Conservation (phyloP, 2,797 vertebrate genomes). For the Acanthornis magna region DNA sequence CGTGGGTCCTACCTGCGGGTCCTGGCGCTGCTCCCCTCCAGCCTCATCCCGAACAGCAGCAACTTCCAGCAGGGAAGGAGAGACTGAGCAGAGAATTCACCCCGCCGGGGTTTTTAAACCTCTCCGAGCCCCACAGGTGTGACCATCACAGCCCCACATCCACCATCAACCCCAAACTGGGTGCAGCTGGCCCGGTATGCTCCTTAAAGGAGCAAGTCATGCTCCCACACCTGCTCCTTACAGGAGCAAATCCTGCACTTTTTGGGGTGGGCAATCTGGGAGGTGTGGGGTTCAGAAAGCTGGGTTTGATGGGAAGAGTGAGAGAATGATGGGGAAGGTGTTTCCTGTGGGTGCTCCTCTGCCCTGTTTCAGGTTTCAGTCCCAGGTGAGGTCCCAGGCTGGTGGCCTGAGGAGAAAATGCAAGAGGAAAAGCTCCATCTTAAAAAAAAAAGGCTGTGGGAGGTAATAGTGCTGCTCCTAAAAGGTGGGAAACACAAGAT, state of each 20-base stretch:
- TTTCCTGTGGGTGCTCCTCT: background rate
- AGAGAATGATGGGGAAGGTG: accelerated
- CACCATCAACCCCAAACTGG: accelerated
- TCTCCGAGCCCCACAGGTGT: background rate
- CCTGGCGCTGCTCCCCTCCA: accelerated
- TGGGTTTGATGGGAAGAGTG: accelerated
- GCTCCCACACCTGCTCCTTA: too few relatives aligned
- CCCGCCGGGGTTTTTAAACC: accelerated
- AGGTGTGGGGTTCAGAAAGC: accelerated
- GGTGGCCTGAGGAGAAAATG: background rate
- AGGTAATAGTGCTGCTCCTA: background rate
- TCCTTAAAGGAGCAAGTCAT: too few relatives aligned
- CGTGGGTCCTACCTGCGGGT: too few relatives aligned
- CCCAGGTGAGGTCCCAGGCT: accelerated
- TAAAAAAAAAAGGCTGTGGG: accelerated
- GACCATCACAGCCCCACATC: background rate
- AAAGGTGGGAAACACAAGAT: background rate
- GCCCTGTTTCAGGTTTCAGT: accelerated
- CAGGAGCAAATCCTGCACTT: accelerated
- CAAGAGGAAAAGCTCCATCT: background rate
- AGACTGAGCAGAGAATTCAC: accelerated
- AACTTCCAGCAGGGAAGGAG: accelerated
- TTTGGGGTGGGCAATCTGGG: accelerated
- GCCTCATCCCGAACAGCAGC: accelerated
- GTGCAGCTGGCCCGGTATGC: background rate